Percentiles rank a stretch among this genome's conserved stretches.
Evolutionary conservation across 2,113 vertebrate species (phyloP).

Genomic region (Antigone vipio): DNA sequence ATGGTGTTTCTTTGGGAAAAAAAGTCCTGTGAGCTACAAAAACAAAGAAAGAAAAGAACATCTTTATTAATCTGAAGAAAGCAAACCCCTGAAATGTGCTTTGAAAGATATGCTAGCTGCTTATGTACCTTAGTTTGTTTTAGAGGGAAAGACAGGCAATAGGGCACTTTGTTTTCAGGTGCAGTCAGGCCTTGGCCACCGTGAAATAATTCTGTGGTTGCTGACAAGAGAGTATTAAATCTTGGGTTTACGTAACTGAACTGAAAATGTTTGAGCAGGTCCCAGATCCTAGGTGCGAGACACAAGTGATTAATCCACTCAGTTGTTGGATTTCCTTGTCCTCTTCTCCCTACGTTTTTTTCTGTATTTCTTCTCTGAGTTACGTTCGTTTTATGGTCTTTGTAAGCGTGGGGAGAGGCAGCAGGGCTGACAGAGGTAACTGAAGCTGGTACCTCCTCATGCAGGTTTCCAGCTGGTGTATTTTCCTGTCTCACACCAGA

Average conservation of each 20-base stretch:
- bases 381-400: background rate
- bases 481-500: background rate
- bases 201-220: background rate
- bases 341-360: background rate
- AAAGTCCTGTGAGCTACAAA: background rate
- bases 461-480: background rate
- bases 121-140: background rate
- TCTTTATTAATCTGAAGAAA: background rate
- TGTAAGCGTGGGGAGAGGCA: background rate
- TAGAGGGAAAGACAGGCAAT: background rate
- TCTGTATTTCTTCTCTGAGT: background rate
- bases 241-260: background rate
- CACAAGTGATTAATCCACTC: background rate
- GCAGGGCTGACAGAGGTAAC: background rate
- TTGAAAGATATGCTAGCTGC: background rate
- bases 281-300: background rate
- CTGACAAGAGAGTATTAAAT: background rate
- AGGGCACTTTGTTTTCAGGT: background rate
- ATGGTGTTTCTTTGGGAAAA: background rate
- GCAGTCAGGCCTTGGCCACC: background rate
- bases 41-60: background rate
- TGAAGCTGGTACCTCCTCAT: background rate
- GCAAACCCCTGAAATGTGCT: background rate
- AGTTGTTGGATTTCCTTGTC: background rate
- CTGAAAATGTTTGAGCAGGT: background rate